These are phyloP conservation scores for Sebastolobus altivelis DNA, from an alignment of 2,797 vertebrate genomes.

Conservation along the genomic window DNA sequence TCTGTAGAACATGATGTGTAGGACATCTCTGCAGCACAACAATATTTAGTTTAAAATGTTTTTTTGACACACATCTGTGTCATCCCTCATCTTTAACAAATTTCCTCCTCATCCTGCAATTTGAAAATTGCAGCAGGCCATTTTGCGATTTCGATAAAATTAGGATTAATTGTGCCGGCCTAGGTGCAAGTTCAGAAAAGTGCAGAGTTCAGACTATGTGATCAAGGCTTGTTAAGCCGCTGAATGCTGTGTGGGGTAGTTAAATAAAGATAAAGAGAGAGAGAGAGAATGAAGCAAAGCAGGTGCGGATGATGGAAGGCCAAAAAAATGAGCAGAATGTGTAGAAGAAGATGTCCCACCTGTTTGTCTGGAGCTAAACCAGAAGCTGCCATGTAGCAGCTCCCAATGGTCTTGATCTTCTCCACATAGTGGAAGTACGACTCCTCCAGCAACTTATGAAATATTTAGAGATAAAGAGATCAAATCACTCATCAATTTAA, in stretches of 20 bases:
- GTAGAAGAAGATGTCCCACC: slow-evolving; percentile 47
- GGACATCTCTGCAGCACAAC: too few species aligned
- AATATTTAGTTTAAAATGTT: too few species aligned
- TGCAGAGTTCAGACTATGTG: too few species aligned
- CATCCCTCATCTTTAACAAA: too few species aligned
- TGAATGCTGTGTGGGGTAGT: background rate
- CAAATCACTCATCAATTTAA: background rate
- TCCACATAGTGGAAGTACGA: slow-evolving; percentile 85
- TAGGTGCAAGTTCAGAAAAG: too few species aligned
- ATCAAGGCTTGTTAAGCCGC: too few species aligned
- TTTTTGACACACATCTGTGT: too few species aligned
- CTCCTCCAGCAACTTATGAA: slow-evolving; percentile 82
- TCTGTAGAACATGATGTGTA: too few species aligned
- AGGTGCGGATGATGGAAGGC: background rate
- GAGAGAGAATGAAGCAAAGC: background rate
- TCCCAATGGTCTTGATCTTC: slow-evolving; percentile 88
- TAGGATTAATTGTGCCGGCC: too few species aligned
- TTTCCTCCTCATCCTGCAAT: too few species aligned
- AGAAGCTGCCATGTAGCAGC: slow-evolving; percentile 88
- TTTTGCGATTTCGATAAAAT: too few species aligned
- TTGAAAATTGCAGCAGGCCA: too few species aligned
- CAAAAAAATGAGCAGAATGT: background rate
- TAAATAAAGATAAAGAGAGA: background rate
- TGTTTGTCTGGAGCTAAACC: slow-evolving; percentile 82
- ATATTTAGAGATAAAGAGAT: slow-evolving; percentile 3